Evolutionary conservation across 2,888 invertebrate genomes (phyloP).

Genomic region (Apamea epomidion): DNA sequence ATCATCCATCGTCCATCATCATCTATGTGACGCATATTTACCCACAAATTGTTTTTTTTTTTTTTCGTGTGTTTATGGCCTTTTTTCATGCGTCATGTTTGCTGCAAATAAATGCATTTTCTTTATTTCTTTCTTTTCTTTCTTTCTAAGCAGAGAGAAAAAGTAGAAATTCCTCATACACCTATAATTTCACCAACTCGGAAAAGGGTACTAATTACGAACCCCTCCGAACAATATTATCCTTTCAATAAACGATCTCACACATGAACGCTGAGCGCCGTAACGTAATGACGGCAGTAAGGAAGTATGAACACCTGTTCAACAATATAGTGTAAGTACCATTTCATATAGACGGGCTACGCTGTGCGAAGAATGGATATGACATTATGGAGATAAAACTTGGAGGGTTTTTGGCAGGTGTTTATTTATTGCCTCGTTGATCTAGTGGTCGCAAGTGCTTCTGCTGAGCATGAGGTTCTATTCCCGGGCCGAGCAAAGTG

Average conservation of each 20-base stretch:
- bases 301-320: conserved; percentile 78
- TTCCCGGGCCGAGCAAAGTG: neutral
- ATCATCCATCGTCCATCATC: too few relatives aligned
- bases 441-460: neutral
- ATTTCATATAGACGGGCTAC: conserved; percentile 49
- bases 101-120: too few relatives aligned
- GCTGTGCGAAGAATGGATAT: conserved; percentile 44
- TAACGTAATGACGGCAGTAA: conserved; percentile 72
- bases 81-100: too few relatives aligned
- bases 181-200: neutral
- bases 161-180: neutral
- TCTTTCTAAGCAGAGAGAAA: neutral
- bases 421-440: too few relatives aligned
- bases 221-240: conserved; percentile 25
- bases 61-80: too few relatives aligned
- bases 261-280: conserved; percentile 32
- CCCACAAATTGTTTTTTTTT: too few relatives aligned
- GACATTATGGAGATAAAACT: neutral
- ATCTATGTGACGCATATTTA: too few relatives aligned
- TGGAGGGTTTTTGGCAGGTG: too few relatives aligned
- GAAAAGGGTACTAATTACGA: neutral
- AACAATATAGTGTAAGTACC: conserved; percentile 73
- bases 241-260: conserved; percentile 49
- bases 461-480: neutral
- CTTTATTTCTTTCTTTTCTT: too few relatives aligned